Base-by-base conservation (phyloP, 1,140 invertebrate genomes). In the Habropoda laboriosa region DNA sequence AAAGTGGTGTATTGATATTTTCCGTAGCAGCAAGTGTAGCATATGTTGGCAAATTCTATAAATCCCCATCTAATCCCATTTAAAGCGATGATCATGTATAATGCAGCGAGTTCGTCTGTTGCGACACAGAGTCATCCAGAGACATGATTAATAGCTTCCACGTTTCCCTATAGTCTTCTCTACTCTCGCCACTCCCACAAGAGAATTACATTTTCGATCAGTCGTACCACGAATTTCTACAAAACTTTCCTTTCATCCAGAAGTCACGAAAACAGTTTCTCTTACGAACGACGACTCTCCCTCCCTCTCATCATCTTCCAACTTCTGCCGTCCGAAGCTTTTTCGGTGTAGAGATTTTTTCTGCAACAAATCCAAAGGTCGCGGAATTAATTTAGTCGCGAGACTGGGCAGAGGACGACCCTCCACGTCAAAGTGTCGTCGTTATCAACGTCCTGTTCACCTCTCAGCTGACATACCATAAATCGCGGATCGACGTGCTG, bases 381-480 rank as follows among this genome's bases (percentile, higher is more conserved):
- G 58, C 24, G 49, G 49, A 60, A 80, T 84, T 84, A 85, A 80
- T 85, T 58, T 70, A 12, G 16, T 67, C 63, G 77, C 67, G 61
- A 72, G 82, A 63, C 80, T 45, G 61, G 32, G 12, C 72, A 73
- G n/a, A n/a, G 79, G 79, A 57, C 68, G 57, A 42, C 55, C 49
- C 49, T 35, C 64, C 83, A 45, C 66, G 84, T 86, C 84, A 86
- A 85, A 82, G 66, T 86, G 80, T 86, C 80, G 76, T 86, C 85
- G 85, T 86, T 86, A 86, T 86, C 83, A 86, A 86, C 83, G 83
- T 86, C 75, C 76, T 76, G 68, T 58, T 83, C 83, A 85, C 86
- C 51, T 79, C 83, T 82, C 83, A 79, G 70, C 51, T 86, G 85
- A 86, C 83, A 61, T 71, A 53, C 63, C 75, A 47, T 86, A 86